phyloP scores from a whole-genome alignment of 2,888 invertebrate species.

The Megamerina dolium region DNA sequence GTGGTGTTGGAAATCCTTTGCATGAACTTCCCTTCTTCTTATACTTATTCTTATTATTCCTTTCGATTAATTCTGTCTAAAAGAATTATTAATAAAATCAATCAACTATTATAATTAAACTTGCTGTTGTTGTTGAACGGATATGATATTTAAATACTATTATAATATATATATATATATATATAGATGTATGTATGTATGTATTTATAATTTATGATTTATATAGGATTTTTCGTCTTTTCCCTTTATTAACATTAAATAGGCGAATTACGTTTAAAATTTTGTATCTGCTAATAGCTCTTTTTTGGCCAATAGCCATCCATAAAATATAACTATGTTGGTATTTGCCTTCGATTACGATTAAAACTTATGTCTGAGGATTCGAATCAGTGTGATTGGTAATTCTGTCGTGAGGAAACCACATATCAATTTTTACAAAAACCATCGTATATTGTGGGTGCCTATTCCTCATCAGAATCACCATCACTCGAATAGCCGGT shows the following conservation, averaged over 20 bases:
- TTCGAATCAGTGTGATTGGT: no score
- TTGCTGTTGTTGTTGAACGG: conserved; percentile 30
- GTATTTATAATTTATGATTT: conserved; percentile 10
- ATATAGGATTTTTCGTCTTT: conserved; percentile 18
- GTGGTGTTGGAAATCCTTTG: no score
- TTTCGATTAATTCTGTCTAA: no score
- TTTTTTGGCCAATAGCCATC: no score
- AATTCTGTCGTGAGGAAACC: no score
- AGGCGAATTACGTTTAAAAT: conserved; percentile 20
- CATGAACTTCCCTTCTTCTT: no score
- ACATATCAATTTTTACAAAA: no score
- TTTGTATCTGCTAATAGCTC: conserved; percentile 7
- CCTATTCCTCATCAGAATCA: conserved; percentile 82
- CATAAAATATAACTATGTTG: no score
- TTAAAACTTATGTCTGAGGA: conserved; percentile 20
- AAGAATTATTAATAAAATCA: no score
- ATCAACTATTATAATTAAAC: conserved; percentile 18
- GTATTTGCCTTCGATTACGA: no score
- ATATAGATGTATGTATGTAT: conserved; percentile 15
- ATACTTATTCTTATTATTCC: no score
- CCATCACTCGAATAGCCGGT: conserved; percentile 71
- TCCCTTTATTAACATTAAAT: conserved; percentile 26
- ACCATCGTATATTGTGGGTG: no score
- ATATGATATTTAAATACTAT: conserved; percentile 26
- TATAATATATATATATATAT: conserved; percentile 14